Base-by-base conservation (phyloP, 2,888 invertebrate species). In the Pristionchus entomophagus region DNA sequence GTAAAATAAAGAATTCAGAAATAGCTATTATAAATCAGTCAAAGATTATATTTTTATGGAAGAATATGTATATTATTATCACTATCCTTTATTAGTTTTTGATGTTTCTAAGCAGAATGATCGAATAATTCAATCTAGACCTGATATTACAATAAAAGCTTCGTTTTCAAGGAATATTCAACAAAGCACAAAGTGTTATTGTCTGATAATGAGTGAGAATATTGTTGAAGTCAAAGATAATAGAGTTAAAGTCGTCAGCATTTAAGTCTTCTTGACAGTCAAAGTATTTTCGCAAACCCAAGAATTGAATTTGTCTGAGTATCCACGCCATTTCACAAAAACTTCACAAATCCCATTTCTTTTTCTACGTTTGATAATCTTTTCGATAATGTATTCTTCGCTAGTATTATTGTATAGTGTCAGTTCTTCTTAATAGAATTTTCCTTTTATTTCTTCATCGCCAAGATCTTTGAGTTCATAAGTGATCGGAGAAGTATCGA, bases 41-140 rank as follows among this genome's bases (percentile, higher is more conserved):
- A 65, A 65, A 29, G 65, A 65, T 65, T 65, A 65, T 29, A 65
- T 65, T 32, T 65, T 65, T 53, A 88, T 89, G 87, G 89, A 89
- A 86, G 89, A 88, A 88, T 88, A 88, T 86, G 85, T 86, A 4
- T 88, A 88, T 82, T 89, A 87, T 86, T 88, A 89, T 77, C 89
- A 89, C 85, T 89, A 89, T 81, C 89, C 65, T 12, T 17, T 65
- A 14, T 19, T 65, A 22, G 65, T 65, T 32, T 65, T 65, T 29
- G 65, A 65, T 65, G 65, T 65, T n/a, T n/a, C n/a, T n/a, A n/a
- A n/a, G n/a, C n/a, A n/a, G n/a, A n/a, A n/a, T n/a, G n/a, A n/a
- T n/a, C n/a, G n/a, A n/a, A n/a, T n/a, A n/a, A n/a, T n/a, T n/a
- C n/a, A n/a, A n/a, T n/a, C n/a, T n/a, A n/a, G n/a, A n/a, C n/a